A percentile compares a stretch with the other conserved stretches of the same genome.
Evolutionary conservation across 1,140 invertebrate genomes (phyloP).

Genomic region (Aphaenogaster floridana): DNA sequence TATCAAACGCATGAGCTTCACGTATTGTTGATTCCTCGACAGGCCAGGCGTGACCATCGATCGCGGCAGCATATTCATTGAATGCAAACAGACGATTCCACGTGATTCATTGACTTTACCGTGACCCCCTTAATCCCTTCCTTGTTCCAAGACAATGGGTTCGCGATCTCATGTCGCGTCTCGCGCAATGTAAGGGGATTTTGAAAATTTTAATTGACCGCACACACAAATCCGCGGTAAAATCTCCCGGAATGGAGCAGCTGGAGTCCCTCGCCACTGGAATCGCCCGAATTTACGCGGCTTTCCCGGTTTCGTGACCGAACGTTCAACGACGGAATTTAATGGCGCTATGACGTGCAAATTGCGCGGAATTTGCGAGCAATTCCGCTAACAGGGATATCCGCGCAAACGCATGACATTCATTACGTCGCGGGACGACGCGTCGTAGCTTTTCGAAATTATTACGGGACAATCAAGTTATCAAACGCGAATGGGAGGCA

Average conservation of each 20-base stretch:
- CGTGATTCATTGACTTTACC: constrained; percentile 53
- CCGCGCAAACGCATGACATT: constrained; percentile 1
- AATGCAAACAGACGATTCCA: constrained; percentile 49
- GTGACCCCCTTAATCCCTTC: constrained; percentile 43
- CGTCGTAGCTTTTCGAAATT: constrained; percentile 7
- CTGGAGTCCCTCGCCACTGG: not conserved
- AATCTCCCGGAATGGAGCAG: not conserved
- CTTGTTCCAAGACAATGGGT: not conserved
- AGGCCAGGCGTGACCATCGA: constrained; percentile 25
- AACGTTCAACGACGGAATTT: constrained; percentile 25
- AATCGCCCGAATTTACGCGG: constrained; percentile 25
- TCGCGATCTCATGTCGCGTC: not conserved
- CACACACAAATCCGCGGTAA: too few relatives aligned
- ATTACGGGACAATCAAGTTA: constrained; percentile 20
- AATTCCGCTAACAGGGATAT: constrained; percentile 36
- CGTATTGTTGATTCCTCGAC: not conserved
- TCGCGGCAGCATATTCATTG: constrained; percentile 32
- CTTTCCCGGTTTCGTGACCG: constrained; percentile 35
- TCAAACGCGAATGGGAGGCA: not conserved
- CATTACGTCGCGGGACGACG: constrained; percentile 1
- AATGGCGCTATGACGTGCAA: constrained; percentile 26
- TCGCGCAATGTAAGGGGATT: not conserved
- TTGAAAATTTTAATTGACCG: not conserved
- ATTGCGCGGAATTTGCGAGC: not conserved
- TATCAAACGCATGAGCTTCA: not conserved